phyloP scores from a whole-genome alignment of 2,113 vertebrate species.

The Prunella fulvescens region DNA sequence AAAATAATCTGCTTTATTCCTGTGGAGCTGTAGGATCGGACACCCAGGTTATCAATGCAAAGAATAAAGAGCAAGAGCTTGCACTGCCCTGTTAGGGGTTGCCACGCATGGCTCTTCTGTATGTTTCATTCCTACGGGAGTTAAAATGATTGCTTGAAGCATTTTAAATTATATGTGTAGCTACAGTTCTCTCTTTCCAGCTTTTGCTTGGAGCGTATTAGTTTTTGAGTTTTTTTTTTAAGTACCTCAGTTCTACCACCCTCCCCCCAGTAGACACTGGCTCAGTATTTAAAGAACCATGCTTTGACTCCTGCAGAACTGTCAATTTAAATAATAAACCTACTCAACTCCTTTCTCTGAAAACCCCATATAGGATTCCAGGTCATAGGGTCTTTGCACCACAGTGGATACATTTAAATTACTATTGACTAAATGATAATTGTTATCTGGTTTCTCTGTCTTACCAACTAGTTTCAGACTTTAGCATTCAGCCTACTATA shows the following conservation, averaged over 20 bases:
- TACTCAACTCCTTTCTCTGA: background rate
- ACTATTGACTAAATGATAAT: constrained; percentile 58
- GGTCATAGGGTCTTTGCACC: background rate
- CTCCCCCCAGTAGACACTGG: background rate
- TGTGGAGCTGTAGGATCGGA: background rate
- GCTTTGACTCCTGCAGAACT: constrained; percentile 2
- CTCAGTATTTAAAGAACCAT: background rate
- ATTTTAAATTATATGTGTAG: constrained; percentile 8
- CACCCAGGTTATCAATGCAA: background rate
- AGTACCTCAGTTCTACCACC: background rate
- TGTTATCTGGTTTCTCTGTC: constrained; percentile 39
- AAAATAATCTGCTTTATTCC: background rate
- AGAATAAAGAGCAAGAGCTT: background rate
- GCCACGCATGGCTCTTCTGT: background rate
- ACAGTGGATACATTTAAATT: constrained; percentile 48
- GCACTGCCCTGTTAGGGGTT: background rate
- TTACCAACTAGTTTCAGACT: constrained; percentile 8
- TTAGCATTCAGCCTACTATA: background rate
- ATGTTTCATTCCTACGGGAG: background rate
- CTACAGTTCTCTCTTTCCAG: background rate
- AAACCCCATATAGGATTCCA: background rate
- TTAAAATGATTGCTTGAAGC: constrained; percentile 10
- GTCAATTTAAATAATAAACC: background rate
- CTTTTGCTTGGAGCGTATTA: background rate
- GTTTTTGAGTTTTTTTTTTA: background rate